Evolutionary conservation across 2,113 vertebrate genomes (phyloP).

Genomic region (Bubo bubo): DNA sequence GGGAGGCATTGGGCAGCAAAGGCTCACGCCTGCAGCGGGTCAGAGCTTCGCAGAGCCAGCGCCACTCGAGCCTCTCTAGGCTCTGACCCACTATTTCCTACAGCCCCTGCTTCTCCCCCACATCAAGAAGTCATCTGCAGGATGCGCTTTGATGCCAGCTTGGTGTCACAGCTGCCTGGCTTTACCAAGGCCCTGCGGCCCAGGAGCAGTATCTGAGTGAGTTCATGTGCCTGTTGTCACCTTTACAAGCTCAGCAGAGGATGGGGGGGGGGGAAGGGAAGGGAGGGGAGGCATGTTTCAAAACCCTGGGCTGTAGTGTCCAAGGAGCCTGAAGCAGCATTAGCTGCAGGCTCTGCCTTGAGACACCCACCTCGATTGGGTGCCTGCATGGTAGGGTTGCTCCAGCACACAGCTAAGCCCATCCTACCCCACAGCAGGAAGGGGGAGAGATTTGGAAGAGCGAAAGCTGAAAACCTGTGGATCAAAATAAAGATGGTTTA

Average conservation of each 20-base stretch:
- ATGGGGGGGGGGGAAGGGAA: no score
- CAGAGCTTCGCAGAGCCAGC: background rate
- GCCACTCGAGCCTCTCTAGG: no score
- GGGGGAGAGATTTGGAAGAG: background rate
- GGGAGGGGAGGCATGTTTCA: no score
- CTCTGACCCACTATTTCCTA: no score
- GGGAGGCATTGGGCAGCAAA: no score
- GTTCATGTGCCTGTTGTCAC: background rate
- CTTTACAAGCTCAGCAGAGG: background rate
- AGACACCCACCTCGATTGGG: background rate
- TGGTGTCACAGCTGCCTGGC: background rate
- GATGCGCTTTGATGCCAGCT: accelerated
- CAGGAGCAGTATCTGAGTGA: no score
- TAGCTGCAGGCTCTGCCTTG: background rate
- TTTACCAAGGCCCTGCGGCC: background rate
- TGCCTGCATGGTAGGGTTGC: background rate
- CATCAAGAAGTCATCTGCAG: background rate
- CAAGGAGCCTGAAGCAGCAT: background rate
- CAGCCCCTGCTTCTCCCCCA: background rate
- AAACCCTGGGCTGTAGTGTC: background rate
- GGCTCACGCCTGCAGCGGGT: background rate
- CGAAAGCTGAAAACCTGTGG: background rate
- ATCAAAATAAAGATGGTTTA: background rate
- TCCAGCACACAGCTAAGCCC: background rate
- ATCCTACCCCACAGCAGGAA: background rate